Evolutionary conservation across 2,888 invertebrate species (phyloP).

Genomic region (Cyclophora punctaria): DNA sequence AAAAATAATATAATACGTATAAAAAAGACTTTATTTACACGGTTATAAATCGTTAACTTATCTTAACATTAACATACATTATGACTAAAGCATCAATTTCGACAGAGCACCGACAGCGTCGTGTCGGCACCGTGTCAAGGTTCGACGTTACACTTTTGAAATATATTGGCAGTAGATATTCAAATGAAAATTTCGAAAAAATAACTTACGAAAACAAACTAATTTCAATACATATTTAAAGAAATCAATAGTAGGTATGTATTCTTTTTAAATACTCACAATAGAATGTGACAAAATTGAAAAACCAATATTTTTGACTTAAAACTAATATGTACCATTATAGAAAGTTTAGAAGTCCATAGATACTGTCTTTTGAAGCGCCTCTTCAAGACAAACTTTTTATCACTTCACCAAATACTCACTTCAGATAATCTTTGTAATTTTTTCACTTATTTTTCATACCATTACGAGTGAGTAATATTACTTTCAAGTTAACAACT

Average conservation of each 20-base stretch:
- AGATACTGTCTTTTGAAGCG: conserved; percentile 35
- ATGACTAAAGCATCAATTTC: conserved; percentile 61
- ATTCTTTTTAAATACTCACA: too few relatives aligned
- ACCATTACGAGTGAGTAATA: too few relatives aligned
- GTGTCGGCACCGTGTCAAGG: conserved; percentile 55
- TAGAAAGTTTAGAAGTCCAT: conserved; percentile 16
- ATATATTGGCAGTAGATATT: conserved; percentile 47
- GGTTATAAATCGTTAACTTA: conserved; percentile 37
- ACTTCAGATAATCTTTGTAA: conserved; percentile 4
- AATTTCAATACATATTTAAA: too few relatives aligned
- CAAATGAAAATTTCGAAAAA: conserved; percentile 2
- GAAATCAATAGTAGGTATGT: too few relatives aligned
- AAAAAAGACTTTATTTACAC: conserved; percentile 55
- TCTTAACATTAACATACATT: conserved; percentile 42
- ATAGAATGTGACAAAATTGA: too few relatives aligned
- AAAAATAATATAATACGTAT: conserved; percentile 10
- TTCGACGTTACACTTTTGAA: conserved; percentile 31
- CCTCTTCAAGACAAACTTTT: conserved; percentile 53
- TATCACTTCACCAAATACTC: conserved; percentile 14
- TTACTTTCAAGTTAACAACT: too few relatives aligned
- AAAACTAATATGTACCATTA: too few relatives aligned
- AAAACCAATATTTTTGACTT: too few relatives aligned
- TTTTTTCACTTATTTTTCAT: background rate
- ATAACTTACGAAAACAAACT: conserved; percentile 6
- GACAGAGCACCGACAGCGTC: conserved; percentile 48